Conservation (phyloP, 2,797 vertebrate genomes). For the Onychomys torridus region DNA sequence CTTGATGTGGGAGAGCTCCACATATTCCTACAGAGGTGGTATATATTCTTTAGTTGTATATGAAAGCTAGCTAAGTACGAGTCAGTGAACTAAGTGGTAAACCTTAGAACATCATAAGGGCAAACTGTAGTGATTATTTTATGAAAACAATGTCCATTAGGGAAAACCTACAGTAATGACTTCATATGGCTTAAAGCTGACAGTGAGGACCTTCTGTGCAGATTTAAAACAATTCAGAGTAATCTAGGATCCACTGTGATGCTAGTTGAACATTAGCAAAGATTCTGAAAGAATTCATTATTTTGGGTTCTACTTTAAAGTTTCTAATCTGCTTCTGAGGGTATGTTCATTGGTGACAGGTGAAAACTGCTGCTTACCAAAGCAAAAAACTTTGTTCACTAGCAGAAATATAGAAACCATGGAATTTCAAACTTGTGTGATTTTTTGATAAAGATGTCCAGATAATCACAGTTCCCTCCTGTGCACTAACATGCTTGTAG, state of each 20-base stretch:
- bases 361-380: background rate
- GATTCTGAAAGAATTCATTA: background rate
- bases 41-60: background rate
- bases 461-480: background rate
- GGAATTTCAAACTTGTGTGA: background rate
- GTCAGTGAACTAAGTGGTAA: background rate
- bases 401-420: background rate
- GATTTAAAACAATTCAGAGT: background rate
- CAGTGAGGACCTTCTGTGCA: background rate
- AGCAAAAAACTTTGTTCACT: background rate
- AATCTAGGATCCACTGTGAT: background rate
- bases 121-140: background rate
- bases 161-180: background rate
- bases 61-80: background rate
- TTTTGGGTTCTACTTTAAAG: background rate
- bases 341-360: background rate
- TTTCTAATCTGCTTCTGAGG: background rate
- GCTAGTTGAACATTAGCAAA: background rate
- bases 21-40: background rate
- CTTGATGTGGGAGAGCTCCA: background rate
- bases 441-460: background rate
- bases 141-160: background rate
- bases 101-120: background rate
- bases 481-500: background rate
- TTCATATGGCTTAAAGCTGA: background rate